Conservation (phyloP, 2,888 invertebrate species). For the Pimpla rufipes region DNA sequence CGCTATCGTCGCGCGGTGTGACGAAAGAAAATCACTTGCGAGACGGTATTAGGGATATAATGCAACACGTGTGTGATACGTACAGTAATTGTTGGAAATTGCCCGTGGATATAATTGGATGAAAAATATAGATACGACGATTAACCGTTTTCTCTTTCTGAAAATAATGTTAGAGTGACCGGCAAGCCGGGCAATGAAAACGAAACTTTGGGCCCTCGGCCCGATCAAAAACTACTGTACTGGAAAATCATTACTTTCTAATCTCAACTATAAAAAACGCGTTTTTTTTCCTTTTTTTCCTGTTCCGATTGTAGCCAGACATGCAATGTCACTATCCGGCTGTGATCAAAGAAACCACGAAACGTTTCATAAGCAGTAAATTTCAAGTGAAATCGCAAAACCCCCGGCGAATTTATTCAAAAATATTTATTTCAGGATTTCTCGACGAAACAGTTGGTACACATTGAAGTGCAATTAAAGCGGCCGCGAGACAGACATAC, state of each 20-base stretch:
- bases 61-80: conserved; percentile 39
- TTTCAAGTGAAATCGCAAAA: conserved; percentile 12
- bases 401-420: not conserved
- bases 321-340: conserved; percentile 37
- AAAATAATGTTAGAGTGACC: conserved; percentile 39
- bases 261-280: conserved; percentile 30
- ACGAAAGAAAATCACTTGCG: conserved; percentile 72
- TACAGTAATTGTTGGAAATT: conserved; percentile 69
- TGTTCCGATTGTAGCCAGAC: conserved; percentile 26
- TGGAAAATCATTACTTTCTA: conserved; percentile 42
- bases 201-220: conserved; percentile 44
- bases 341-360: conserved; percentile 31
- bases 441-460: not conserved
- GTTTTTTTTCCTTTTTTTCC: conserved; percentile 26
- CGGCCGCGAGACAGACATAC: not conserved
- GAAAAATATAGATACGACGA: conserved; percentile 29
- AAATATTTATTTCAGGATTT: conserved; percentile 10
- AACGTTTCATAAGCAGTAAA: conserved; percentile 10
- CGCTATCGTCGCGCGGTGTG: conserved; percentile 65
- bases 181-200: not conserved
- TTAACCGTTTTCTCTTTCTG: conserved; percentile 37
- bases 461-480: conserved; percentile 1
- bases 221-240: conserved; percentile 42
- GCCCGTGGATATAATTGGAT: conserved; percentile 49
- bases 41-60: conserved; percentile 42